A percentile compares a stretch with the other conserved stretches of the same genome.
Conservation (phyloP, 2,797 vertebrate genomes). For the Natrix natrix region DNA sequence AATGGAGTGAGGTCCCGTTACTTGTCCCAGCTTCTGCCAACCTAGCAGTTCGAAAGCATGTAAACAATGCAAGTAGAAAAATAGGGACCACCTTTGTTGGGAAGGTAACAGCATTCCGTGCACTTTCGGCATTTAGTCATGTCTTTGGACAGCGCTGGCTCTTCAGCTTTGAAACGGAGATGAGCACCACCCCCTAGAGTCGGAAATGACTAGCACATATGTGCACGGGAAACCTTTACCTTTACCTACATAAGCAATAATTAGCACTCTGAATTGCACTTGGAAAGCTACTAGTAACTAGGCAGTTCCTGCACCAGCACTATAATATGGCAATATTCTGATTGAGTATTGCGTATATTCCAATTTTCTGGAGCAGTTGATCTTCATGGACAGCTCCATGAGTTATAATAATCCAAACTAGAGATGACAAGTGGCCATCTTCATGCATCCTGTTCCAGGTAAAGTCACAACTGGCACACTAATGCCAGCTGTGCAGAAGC, state of each 20-base stretch:
- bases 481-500: background rate
- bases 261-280: background rate
- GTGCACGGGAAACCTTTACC: too few relatives aligned
- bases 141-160: too few relatives aligned
- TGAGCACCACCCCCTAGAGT: too few relatives aligned
- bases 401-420: background rate
- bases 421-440: background rate
- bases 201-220: too few relatives aligned
- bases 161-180: too few relatives aligned
- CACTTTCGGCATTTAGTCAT: too few relatives aligned
- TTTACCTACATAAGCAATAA: background rate
- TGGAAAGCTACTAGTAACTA: background rate
- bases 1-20: too few relatives aligned
- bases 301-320: background rate
- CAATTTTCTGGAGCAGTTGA: background rate
- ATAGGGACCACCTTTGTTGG: too few relatives aligned
- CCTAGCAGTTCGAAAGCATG: too few relatives aligned
- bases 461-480: background rate
- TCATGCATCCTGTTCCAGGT: background rate
- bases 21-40: too few relatives aligned
- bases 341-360: background rate
- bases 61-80: too few relatives aligned
- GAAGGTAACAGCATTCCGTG: too few relatives aligned
- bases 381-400: background rate
- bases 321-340: background rate